phyloP scores from a whole-genome alignment of 2,888 invertebrate genomes.

The Schizaphis graminum region DNA sequence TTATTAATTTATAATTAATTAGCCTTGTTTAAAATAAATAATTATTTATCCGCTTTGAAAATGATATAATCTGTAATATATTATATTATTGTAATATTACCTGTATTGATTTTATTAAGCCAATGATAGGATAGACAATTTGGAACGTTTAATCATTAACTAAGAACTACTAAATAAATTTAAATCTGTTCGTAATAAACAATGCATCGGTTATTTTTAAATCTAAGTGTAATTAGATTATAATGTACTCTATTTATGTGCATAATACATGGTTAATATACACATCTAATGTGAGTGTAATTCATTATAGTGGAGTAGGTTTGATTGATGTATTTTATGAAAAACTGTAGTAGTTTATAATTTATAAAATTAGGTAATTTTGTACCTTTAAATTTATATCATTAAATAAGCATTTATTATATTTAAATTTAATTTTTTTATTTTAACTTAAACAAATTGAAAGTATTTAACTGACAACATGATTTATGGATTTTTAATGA shows the following conservation, averaged over 20 bases:
- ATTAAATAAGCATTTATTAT: background rate
- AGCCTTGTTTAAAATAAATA: background rate
- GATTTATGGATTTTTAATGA: constrained; percentile 19
- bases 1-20: background rate
- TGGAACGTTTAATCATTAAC: constrained; percentile 22
- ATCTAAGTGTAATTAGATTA: constrained; percentile 27
- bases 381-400: background rate
- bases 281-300: background rate
- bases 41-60: background rate
- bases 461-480: background rate
- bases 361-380: background rate
- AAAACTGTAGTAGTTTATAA: background rate
- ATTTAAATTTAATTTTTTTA: background rate
- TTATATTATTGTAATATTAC: background rate
- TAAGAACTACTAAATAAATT: background rate
- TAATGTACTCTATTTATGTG: background rate
- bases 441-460: background rate
- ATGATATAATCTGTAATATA: background rate
- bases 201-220: background rate
- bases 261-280: constrained; percentile 15
- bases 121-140: background rate
- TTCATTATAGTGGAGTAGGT: background rate
- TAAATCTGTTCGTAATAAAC: background rate
- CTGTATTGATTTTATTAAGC: background rate
- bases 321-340: constrained; percentile 30